Evolutionary conservation across 2,888 invertebrate genomes (phyloP).

Genomic region (Anthoptus insignis): DNA sequence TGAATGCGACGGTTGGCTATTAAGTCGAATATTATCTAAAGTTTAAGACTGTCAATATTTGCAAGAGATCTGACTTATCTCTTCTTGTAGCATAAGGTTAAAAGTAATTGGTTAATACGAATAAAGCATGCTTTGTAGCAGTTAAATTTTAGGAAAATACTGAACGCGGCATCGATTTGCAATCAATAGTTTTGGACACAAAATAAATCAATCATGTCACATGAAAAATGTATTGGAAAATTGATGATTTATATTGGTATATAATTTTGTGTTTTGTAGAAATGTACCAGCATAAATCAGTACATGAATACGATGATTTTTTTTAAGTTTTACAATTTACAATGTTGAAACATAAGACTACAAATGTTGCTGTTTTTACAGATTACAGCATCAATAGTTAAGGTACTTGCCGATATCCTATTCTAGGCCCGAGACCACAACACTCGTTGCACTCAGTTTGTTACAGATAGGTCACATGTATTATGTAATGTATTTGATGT

Average conservation of each 20-base stretch:
- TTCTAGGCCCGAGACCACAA: constrained; percentile 16
- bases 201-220: neutral
- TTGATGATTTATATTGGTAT: constrained; percentile 33
- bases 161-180: constrained; percentile 27
- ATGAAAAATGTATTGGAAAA: constrained; percentile 10
- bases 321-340: constrained; percentile 23
- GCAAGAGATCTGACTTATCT: no score
- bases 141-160: no score
- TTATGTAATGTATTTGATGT: constrained; percentile 26
- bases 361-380: constrained; percentile 34
- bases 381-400: constrained; percentile 33
- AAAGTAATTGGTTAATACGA: no score
- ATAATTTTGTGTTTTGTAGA: constrained; percentile 34
- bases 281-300: constrained; percentile 31
- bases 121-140: no score
- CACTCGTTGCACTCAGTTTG: constrained; percentile 20
- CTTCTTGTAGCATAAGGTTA: no score
- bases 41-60: no score
- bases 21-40: no score
- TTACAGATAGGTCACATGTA: constrained; percentile 21
- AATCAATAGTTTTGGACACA: constrained; percentile 2
- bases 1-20: no score
- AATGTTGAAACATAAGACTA: constrained; percentile 29
- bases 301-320: neutral
- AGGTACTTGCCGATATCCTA: constrained; percentile 19